These are phyloP conservation scores for Tenthredo amoena DNA, from an alignment of 2,888 invertebrate genomes.

Conservation along the genomic window DNA sequence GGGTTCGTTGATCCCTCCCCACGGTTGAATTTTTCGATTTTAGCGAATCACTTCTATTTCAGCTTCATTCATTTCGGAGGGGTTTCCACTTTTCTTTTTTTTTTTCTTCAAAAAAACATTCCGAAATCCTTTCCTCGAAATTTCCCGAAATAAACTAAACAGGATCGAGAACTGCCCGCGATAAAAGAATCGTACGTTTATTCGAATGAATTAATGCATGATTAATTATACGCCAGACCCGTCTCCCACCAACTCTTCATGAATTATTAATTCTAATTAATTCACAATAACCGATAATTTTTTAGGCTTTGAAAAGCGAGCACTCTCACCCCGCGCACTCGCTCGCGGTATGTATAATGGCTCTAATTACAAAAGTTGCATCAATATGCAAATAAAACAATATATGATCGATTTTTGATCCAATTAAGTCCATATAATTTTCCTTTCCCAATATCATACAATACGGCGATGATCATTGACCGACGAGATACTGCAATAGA, in stretches of 20 bases:
- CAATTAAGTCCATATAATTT: too few relatives aligned
- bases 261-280: not conserved
- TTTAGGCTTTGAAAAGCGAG: not conserved
- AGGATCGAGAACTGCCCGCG: not conserved
- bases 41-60: not conserved
- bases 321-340: not conserved
- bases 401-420: not conserved
- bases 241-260: not conserved
- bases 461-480: not conserved
- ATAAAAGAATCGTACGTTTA: too few relatives aligned
- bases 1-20: conserved; percentile 2
- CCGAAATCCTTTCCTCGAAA: too few relatives aligned
- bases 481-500: not conserved
- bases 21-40: not conserved
- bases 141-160: too few relatives aligned
- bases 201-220: not conserved
- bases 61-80: not conserved
- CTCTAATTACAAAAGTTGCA: conserved; percentile 19
- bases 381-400: conserved; percentile 38
- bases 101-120: not conserved
- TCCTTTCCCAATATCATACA: not conserved
- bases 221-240: not conserved
- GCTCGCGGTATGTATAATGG: not conserved
- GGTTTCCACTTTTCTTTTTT: not conserved
- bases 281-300: not conserved